A percentile compares a stretch with the other conserved stretches of the same genome.
These are phyloP conservation scores for Alligator sinensis DNA, from an alignment of 2,113 vertebrate genomes.

Conservation along the genomic window DNA sequence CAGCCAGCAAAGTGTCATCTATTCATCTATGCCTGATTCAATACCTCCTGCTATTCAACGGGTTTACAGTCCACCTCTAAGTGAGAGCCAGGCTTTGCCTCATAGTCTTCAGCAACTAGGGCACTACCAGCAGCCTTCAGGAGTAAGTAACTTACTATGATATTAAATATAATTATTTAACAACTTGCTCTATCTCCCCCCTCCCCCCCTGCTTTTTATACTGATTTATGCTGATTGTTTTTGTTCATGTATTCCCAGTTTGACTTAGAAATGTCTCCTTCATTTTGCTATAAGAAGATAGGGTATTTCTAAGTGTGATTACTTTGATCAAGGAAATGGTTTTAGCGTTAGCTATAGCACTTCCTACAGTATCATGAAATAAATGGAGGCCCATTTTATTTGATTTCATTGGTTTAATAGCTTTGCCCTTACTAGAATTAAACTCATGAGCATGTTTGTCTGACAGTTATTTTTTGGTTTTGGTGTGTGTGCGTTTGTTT, in stretches of 20 bases:
- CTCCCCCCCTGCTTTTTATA: rapidly evolving
- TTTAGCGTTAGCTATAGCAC: not conserved
- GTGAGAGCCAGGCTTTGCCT: conserved; percentile 76
- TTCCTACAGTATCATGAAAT: not conserved
- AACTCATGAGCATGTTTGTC: rapidly evolving
- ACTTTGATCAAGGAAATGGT: not conserved
- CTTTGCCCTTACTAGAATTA: not conserved
- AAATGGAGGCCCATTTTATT: not conserved
- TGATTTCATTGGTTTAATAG: not conserved
- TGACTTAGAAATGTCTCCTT: rapidly evolving
- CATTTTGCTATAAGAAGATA: not conserved
- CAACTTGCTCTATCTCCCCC: rapidly evolving
- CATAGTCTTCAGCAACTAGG: conserved; percentile 79
- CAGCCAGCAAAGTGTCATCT: conserved; percentile 89
- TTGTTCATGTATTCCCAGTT: rapidly evolving
- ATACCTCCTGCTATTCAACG: conserved; percentile 77
- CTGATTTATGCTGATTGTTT: not conserved
- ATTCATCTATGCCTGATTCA: conserved; percentile 84
- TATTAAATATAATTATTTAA: rapidly evolving
- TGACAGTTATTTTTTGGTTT: not conserved
- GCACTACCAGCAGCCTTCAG: conserved; percentile 84
- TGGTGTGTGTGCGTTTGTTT: not conserved
- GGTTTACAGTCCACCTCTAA: conserved; percentile 84
- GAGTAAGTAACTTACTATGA: conserved; percentile 76
- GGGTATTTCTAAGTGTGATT: not conserved